Conservation (phyloP, 2,113 vertebrate species). For the Mobula hypostoma region DNA sequence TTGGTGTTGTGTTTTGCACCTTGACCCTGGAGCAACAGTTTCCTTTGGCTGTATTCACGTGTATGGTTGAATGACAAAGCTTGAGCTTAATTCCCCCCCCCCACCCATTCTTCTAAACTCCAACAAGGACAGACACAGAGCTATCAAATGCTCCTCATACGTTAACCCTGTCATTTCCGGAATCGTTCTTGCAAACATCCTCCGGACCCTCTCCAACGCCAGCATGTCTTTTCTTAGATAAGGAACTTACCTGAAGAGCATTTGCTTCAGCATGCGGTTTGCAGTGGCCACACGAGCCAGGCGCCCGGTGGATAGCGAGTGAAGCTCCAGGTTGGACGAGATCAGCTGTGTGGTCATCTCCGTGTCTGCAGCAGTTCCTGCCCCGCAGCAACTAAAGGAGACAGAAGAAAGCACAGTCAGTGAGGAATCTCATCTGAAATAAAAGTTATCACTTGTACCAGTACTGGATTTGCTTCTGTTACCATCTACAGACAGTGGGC, state of each 20-base stretch:
- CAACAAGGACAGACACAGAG: no score
- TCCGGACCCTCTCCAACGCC: no score
- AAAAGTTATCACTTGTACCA: neutral
- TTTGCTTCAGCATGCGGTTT: slow-evolving; percentile 95
- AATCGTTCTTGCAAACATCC: no score
- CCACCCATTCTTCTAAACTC: no score
- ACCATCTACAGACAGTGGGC: neutral
- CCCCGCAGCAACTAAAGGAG: slow-evolving; percentile 79
- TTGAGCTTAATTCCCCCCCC: no score
- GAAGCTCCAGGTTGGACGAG: slow-evolving; percentile 95
- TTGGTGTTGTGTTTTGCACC: no score
- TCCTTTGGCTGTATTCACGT: no score
- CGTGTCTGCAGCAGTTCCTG: slow-evolving; percentile 92
- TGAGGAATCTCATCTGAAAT: neutral
- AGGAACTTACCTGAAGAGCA: slow-evolving; percentile 84
- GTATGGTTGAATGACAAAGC: no score
- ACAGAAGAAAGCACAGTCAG: neutral
- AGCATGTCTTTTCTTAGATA: no score
- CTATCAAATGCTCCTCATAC: no score
- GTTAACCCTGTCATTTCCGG: no score
- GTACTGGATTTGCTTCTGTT: neutral
- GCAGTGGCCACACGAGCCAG: slow-evolving; percentile 84
- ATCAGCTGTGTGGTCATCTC: slow-evolving; percentile 98
- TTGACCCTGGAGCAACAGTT: no score
- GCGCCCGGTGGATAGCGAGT: slow-evolving; percentile 82